Percentiles rank a stretch among this genome's conserved stretches.
These are phyloP conservation scores for Perdita meconis DNA, from an alignment of 2,888 invertebrate species.

Conservation along the genomic window DNA sequence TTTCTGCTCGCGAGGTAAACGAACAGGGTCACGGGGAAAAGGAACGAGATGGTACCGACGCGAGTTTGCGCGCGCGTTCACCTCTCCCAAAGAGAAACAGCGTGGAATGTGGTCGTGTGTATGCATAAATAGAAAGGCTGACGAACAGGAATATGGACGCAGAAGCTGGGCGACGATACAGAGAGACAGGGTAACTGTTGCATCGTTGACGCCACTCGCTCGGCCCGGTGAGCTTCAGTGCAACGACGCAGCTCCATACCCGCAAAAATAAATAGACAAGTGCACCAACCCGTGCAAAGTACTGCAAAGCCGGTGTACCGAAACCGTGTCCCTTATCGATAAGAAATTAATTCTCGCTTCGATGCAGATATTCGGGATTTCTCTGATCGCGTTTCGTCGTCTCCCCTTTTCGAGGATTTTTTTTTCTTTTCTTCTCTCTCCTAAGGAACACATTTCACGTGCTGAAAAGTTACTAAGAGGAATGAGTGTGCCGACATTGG, in stretches of 20 bases:
- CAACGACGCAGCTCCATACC: conserved; percentile 15
- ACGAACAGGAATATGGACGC: conserved; percentile 24
- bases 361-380: background rate
- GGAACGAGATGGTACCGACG: no score
- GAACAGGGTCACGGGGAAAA: conserved; percentile 14
- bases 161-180: conserved; percentile 10
- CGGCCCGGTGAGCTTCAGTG: conserved; percentile 14
- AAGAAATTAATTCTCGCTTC: background rate
- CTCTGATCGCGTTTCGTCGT: no score
- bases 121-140: conserved; percentile 20
- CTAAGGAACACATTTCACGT: no score
- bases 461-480: background rate
- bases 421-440: no score
- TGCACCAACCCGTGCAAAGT: no score
- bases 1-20: conserved; percentile 12
- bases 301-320: no score
- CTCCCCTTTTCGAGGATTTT: background rate
- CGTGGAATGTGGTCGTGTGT: conserved; percentile 31
- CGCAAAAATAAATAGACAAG: conserved; percentile 33
- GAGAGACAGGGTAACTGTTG: conserved; percentile 12
- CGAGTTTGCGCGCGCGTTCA: conserved; percentile 2
- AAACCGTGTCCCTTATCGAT: background rate
- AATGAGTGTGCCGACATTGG: background rate
- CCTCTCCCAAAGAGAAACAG: conserved; percentile 22
- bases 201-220: conserved; percentile 4